A percentile compares a stretch with the other conserved stretches of the same genome.
phyloP scores from a whole-genome alignment of 2,113 vertebrate genomes.

The Neotragus pygmaeus region DNA sequence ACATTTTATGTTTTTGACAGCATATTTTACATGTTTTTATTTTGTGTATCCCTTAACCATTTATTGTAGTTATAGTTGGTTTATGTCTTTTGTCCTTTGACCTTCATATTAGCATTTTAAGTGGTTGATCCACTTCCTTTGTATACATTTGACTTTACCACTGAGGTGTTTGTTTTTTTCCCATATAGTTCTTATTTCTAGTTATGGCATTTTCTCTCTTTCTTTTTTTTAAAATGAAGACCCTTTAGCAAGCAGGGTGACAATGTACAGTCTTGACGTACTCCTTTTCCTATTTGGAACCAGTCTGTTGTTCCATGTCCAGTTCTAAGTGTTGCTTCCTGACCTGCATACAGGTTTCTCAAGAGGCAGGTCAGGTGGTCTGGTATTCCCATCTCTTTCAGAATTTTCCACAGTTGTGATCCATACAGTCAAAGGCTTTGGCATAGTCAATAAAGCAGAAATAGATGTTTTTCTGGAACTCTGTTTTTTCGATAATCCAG shows the following conservation, averaged over 20 bases:
- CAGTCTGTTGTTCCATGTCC: neutral
- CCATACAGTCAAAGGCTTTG: neutral
- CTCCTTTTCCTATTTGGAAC: neutral
- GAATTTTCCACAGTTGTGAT: neutral
- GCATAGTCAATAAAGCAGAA: neutral
- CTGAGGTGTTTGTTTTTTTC: neutral
- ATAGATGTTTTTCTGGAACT: neutral
- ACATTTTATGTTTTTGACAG: neutral
- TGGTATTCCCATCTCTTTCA: neutral
- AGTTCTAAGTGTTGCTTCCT: neutral
- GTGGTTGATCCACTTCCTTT: neutral
- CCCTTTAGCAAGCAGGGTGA: neutral
- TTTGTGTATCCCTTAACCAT: neutral
- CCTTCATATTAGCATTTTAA: neutral
- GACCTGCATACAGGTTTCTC: neutral
- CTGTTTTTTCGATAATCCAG: neutral
- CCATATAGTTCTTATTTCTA: neutral
- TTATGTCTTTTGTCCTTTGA: neutral
- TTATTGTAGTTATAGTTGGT: neutral
- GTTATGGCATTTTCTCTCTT: neutral
- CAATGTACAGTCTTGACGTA: neutral
- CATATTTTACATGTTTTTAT: neutral
- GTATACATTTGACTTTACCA: neutral
- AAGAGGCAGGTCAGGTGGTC: neutral
- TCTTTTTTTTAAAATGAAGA: neutral